A percentile compares a stretch with the other conserved stretches of the same genome.
Conservation (phyloP, 2,797 vertebrate species). For the Columba guinea region DNA sequence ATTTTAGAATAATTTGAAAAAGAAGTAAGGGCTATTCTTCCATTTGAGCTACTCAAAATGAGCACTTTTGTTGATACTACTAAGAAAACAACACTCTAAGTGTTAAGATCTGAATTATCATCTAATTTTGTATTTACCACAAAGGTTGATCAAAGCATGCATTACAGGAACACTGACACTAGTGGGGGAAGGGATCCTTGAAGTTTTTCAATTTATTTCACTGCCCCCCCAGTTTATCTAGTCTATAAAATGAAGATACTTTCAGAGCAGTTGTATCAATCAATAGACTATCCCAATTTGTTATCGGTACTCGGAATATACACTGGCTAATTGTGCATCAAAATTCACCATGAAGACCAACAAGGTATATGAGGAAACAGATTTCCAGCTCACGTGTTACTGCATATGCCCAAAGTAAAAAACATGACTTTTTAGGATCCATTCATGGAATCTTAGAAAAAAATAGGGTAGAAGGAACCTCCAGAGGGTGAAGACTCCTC, state of each 20-base stretch:
- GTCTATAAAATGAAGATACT: neutral
- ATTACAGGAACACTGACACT: neutral
- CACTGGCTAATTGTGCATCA: neutral
- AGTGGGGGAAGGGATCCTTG: neutral
- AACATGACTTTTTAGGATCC: rapidly evolving
- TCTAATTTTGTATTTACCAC: neutral
- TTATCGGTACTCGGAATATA: neutral
- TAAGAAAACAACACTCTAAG: neutral
- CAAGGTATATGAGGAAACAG: neutral
- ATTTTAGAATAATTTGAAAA: neutral
- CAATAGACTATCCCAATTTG: neutral
- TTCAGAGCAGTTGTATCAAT: neutral
- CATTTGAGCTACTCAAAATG: neutral
- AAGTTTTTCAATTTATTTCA: neutral
- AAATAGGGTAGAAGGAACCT: neutral
- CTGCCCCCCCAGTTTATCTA: neutral
- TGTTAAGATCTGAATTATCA: neutral
- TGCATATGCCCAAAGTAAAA: neutral
- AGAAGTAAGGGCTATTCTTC: neutral
- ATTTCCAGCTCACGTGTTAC: neutral
- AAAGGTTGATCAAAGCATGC: neutral
- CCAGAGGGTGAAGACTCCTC: neutral
- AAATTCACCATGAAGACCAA: neutral
- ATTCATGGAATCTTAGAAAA: neutral
- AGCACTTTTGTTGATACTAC: neutral